A percentile compares a stretch with the other conserved stretches of the same genome.
Evolutionary conservation across 2,797 vertebrate species (phyloP).

Genomic region (Dendrocincla fuliginosa): DNA sequence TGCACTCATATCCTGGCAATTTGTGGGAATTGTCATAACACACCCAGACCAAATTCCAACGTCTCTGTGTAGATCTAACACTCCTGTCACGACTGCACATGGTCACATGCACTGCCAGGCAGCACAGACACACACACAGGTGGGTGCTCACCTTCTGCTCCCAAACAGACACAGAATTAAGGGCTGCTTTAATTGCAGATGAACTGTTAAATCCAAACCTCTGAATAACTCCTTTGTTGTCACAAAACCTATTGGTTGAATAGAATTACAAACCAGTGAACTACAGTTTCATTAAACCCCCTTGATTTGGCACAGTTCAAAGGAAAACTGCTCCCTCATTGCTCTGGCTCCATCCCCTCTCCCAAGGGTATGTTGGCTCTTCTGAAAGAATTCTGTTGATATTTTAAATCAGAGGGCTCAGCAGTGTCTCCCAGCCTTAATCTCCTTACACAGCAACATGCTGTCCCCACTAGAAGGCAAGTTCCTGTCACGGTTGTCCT

Average conservation of each 20-base stretch:
- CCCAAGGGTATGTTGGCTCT: background rate
- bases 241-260: background rate
- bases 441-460: background rate
- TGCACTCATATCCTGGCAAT: slow-evolving; percentile 16
- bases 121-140: background rate
- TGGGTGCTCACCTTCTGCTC: rapidly evolving
- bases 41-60: background rate
- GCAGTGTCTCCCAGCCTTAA: background rate
- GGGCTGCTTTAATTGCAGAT: background rate
- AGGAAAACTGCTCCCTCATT: background rate
- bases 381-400: background rate
- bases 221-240: background rate
- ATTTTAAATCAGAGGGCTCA: background rate
- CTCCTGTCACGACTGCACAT: background rate
- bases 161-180: background rate
- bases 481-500: background rate
- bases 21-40: background rate
- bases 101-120: background rate
- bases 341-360: background rate
- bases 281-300: background rate
- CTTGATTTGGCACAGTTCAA: background rate
- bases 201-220: background rate
- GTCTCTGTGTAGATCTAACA: rapidly evolving
- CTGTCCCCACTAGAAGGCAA: background rate
- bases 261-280: background rate